Conservation (phyloP, 64 coral and sea anemone genomes). For the Porites lutea region DNA sequence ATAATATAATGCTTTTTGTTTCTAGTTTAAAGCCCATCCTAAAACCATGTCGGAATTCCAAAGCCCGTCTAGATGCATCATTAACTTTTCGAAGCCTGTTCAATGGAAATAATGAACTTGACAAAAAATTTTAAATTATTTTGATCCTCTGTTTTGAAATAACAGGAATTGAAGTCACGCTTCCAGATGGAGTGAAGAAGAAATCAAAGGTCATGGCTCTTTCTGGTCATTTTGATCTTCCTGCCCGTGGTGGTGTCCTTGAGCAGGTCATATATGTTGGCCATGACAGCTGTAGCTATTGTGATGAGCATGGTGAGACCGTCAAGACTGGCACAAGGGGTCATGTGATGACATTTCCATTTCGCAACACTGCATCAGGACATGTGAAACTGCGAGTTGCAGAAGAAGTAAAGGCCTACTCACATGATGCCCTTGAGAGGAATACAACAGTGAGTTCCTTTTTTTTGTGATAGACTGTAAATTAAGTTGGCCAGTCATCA, state of each 20-base stretch:
- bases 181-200: conserved; percentile 31
- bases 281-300: conserved; percentile 57
- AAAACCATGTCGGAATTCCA: too few relatives aligned
- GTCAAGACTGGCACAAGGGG: too few relatives aligned
- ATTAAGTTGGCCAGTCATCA: too few relatives aligned
- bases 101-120: background rate
- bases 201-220: conserved; percentile 60
- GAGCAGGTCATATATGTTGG: conserved; percentile 55
- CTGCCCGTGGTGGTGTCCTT: conserved; percentile 48
- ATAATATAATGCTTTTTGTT: too few relatives aligned
- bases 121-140: background rate
- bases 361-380: conserved; percentile 40
- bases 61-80: background rate
- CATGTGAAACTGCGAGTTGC: conserved; percentile 25
- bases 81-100: background rate
- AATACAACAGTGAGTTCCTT: conserved; percentile 39
- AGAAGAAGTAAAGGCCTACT: too few relatives aligned
- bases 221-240: conserved; percentile 70
- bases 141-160: background rate
- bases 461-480: background rate
- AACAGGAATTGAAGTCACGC: conserved; percentile 42
- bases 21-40: too few relatives aligned
- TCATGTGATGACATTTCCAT: conserved; percentile 66
- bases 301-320: conserved; percentile 43
- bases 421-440: conserved; percentile 17